Evolutionary conservation across 2,797 vertebrate species (phyloP).

Genomic region (Apodemus agrarius): DNA sequence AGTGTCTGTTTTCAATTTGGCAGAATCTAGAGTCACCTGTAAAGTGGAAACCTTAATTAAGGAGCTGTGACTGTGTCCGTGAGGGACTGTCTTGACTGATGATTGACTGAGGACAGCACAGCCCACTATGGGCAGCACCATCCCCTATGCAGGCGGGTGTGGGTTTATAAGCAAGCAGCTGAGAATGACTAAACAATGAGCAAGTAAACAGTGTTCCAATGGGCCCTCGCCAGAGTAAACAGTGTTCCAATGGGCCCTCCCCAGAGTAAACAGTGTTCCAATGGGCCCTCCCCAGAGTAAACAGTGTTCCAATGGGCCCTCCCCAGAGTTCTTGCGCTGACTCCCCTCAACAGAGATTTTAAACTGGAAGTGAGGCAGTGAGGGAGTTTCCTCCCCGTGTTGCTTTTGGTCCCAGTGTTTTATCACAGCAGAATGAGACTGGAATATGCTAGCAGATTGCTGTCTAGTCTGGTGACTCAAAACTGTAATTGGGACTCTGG

Average conservation of each 20-base stretch:
- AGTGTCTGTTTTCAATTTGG: neutral
- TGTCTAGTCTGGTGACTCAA: neutral
- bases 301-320: neutral
- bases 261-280: neutral
- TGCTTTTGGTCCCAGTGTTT: neutral
- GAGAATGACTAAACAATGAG: neutral
- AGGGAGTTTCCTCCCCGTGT: neutral
- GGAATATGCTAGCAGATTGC: neutral
- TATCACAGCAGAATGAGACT: neutral
- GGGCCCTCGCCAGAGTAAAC: neutral
- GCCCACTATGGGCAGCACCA: neutral
- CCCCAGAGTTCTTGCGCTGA: neutral
- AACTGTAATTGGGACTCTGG: neutral
- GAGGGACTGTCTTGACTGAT: neutral
- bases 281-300: neutral
- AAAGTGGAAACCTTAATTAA: neutral
- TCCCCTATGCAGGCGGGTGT: neutral
- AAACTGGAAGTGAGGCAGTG: neutral
- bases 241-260: neutral
- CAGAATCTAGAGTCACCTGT: neutral
- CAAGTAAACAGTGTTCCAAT: neutral
- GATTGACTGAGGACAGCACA: neutral
- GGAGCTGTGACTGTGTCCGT: too few relatives aligned
- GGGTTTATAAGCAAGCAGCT: neutral
- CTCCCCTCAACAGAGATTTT: neutral